phyloP scores from a whole-genome alignment of 2,113 vertebrate species.

The Myocastor coypus region DNA sequence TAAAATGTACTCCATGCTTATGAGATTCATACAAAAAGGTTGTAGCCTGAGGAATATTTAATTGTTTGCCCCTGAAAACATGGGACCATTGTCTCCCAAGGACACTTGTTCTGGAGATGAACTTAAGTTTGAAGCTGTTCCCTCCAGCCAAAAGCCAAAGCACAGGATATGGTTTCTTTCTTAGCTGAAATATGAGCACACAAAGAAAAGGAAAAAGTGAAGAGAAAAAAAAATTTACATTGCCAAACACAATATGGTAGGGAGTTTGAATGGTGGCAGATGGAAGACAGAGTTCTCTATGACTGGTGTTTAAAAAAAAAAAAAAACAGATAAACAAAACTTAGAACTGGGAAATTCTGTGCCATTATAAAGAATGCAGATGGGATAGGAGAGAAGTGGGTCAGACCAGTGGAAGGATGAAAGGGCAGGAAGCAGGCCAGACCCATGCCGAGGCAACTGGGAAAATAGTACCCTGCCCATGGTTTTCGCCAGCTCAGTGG shows the following conservation, averaged over 20 bases:
- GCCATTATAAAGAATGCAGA: not conserved
- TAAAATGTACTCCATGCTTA: not conserved
- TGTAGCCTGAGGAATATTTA: not conserved
- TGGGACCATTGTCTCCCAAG: not conserved
- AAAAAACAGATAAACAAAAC: not conserved
- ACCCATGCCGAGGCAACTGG: not conserved
- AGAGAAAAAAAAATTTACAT: not conserved
- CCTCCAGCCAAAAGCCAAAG: constrained; percentile 15
- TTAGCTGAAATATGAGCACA: not conserved
- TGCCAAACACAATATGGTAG: not conserved
- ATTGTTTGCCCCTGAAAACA: not conserved
- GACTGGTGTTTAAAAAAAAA: not conserved
- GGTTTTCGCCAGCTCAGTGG: not conserved
- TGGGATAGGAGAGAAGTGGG: not conserved
- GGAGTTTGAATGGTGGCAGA: not conserved
- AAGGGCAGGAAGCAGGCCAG: not conserved
- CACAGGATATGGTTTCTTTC: not conserved
- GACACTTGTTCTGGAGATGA: not conserved
- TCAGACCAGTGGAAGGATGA: not conserved
- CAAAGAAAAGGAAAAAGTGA: not conserved
- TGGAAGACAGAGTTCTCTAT: constrained; percentile 12
- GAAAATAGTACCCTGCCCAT: not conserved
- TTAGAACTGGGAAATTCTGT: not conserved
- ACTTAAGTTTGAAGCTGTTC: constrained; percentile 25
- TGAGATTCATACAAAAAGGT: not conserved